Evolutionary conservation across 2,113 vertebrate genomes (phyloP), one percentile per base, ranked within the genome.

Genomic region (Coptodon bakossiorum): DNA sequence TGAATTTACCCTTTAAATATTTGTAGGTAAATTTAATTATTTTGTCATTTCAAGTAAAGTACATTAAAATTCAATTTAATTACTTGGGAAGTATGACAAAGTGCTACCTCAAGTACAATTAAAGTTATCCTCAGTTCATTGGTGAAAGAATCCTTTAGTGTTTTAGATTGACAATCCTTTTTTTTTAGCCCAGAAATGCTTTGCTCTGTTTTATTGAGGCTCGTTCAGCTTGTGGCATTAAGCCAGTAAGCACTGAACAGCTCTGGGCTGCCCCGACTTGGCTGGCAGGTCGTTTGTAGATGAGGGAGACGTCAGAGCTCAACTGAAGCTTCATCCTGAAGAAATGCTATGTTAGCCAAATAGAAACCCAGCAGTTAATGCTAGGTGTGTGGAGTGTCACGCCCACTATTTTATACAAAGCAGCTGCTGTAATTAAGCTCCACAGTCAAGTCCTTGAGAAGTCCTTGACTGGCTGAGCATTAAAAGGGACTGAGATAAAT

Each of bases 201-300:
- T 71, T 3, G 7, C 84, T 87, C 9, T 81, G 12, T 85, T 90
- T 91, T 56, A 76, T 83, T 90, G 76, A 53, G 52, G 24, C 84
- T 89, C 13, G 22, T 84, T 89, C 73, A 83, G 86, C 68, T 90
- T 6, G 27, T 94, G 93, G 92, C 93, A 76, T 83, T 85, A 61
- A 73, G 91, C 91, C 93, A 95, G 86, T 79, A 66, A 86, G 88
- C 90, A 92, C 86, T 88, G 89, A 94, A 76, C 24, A 4, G 54
- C 54, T 24, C 80, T 85, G 88, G 91, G 90, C 71, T 93, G 92
- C 90, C 91, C 90, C 48, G 81, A 85, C 73, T 83, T 88, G 80
- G 82, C 86, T 88, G 88, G 86, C 86, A 92, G 85, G 83, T 88
- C 80, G 89, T 93, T 94, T 93, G 81, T 89, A 91, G 63, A 89